A percentile compares a stretch with the other conserved stretches of the same genome.
Evolutionary conservation across 64 coral and sea anemone species (phyloP).

Genomic region (Trachythela sp.): DNA sequence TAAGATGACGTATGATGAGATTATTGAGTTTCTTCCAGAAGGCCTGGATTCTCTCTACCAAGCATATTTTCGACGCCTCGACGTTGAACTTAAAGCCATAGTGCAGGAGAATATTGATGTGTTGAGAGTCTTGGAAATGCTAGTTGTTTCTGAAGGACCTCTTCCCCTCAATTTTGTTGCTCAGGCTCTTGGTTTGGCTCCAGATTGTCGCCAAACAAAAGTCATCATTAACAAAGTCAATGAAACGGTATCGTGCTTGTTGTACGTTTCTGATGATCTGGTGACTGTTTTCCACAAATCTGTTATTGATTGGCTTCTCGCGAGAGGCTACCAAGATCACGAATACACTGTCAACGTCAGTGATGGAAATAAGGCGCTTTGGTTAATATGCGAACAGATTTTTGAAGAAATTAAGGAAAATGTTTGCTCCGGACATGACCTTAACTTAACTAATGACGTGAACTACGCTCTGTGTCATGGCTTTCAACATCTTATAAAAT

Average conservation of each 20-base stretch:
- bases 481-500: slow-evolving; percentile 21
- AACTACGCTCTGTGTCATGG: slow-evolving; percentile 58
- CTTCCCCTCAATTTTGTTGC: slow-evolving; percentile 55
- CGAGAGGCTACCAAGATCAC: slow-evolving; percentile 28
- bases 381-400: slow-evolving; percentile 16
- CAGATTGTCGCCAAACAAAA: not conserved
- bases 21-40: slow-evolving; percentile 27
- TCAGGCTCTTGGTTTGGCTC: slow-evolving; percentile 37
- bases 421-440: not conserved
- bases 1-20: not conserved
- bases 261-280: slow-evolving; percentile 43
- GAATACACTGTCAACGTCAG: slow-evolving; percentile 43
- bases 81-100: slow-evolving; percentile 15
- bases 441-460: slow-evolving; percentile 36
- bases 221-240: slow-evolving; percentile 6
- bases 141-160: slow-evolving; percentile 40
- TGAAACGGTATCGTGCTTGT: slow-evolving; percentile 36
- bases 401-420: slow-evolving; percentile 9
- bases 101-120: not conserved
- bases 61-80: slow-evolving; percentile 46
- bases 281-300: slow-evolving; percentile 74
- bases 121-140: slow-evolving; percentile 35
- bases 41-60: slow-evolving; percentile 57
- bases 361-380: slow-evolving; percentile 42
- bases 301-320: slow-evolving; percentile 58